A percentile compares a stretch with the other conserved stretches of the same genome.
Conservation (phyloP, 1,140 invertebrate genomes). For the Yoshiicerus persimilis region DNA sequence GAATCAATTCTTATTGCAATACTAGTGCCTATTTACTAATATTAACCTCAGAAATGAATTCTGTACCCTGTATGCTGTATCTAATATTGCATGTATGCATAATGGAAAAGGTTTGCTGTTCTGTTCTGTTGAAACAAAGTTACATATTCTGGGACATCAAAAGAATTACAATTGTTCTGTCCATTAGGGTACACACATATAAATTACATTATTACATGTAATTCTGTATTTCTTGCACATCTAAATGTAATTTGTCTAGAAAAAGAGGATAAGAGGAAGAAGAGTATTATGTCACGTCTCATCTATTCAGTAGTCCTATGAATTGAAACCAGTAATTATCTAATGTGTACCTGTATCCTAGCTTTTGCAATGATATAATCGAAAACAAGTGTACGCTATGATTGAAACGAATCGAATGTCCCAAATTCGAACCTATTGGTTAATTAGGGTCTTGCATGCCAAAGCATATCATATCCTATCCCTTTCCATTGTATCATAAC, state of each 20-base stretch:
- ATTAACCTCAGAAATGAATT: background rate
- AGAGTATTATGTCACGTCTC: slow-evolving; percentile 5
- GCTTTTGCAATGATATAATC: background rate
- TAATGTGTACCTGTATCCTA: background rate
- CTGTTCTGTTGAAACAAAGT: background rate
- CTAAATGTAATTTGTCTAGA: background rate
- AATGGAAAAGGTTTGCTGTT: too few species aligned
- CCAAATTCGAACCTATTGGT: background rate
- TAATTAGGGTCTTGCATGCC: slow-evolving; percentile 2
- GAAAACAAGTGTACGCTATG: background rate
- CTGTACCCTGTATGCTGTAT: background rate
- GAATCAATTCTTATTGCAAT: background rate
- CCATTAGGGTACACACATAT: background rate
- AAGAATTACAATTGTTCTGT: background rate
- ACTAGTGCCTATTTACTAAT: too few species aligned
- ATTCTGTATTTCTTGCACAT: background rate
- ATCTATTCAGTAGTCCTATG: background rate
- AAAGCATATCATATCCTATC: background rate
- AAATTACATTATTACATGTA: background rate
- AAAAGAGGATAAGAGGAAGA: slow-evolving; percentile 6
- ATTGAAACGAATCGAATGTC: background rate
- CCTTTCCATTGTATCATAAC: background rate
- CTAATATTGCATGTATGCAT: background rate
- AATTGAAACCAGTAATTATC: background rate
- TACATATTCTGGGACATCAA: too few species aligned